Evolutionary conservation across 1,140 invertebrate genomes (phyloP).

Genomic region (Danaus melanippus): DNA sequence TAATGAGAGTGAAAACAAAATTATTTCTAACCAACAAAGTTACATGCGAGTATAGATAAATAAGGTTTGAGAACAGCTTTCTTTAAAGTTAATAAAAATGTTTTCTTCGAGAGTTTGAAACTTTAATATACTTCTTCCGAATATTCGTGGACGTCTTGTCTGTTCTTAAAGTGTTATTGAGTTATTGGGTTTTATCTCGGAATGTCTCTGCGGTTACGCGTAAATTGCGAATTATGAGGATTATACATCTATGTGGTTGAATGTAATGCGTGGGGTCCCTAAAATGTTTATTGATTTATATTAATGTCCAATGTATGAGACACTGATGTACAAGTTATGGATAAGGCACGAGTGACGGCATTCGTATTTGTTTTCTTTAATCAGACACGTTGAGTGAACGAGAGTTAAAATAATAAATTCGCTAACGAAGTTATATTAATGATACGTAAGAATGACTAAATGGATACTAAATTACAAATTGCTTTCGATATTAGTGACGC

Average conservation of each 20-base stretch:
- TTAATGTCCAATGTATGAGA: slow-evolving; percentile 20
- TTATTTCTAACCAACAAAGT: no score
- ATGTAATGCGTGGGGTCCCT: slow-evolving; percentile 24
- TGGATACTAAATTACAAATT: slow-evolving; percentile 15
- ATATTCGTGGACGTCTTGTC: no score
- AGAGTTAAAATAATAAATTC: slow-evolving; percentile 15
- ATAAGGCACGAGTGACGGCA: slow-evolving; percentile 10
- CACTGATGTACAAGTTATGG: no score
- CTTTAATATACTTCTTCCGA: no score
- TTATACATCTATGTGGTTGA: slow-evolving; percentile 23
- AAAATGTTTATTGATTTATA: slow-evolving; percentile 32
- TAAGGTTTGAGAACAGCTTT: no score
- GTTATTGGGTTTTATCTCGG: slow-evolving; percentile 28
- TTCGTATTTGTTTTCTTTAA: slow-evolving; percentile 28
- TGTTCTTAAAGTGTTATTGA: slow-evolving; percentile 23
- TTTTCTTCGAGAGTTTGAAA: no score
- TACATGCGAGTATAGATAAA: no score
- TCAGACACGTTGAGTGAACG: slow-evolving; percentile 9
- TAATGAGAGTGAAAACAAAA: no score
- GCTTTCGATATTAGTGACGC: no score
- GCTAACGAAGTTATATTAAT: slow-evolving; percentile 11
- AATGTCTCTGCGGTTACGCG: slow-evolving; percentile 20
- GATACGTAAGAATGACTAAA: slow-evolving; percentile 6
- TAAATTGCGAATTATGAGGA: slow-evolving; percentile 8
- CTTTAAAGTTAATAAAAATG: no score